phyloP scores from a whole-genome alignment of 1,140 invertebrate species.

The Reticulitermes speratus region DNA sequence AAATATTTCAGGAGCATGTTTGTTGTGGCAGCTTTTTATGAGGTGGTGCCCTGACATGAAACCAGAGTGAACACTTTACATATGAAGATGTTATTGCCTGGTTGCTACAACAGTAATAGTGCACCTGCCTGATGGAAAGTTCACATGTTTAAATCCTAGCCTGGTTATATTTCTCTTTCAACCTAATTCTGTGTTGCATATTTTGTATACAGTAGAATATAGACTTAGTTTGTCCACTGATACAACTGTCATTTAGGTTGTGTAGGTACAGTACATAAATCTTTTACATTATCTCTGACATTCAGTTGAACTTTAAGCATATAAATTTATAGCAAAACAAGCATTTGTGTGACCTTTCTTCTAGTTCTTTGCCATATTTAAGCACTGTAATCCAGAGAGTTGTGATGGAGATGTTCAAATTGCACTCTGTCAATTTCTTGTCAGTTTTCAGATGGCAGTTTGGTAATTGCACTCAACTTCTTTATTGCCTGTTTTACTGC shows the following conservation, averaged over 20 bases:
- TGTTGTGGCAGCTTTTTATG: neutral
- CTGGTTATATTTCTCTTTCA: too few species aligned
- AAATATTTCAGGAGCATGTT: neutral
- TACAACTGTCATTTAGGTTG: neutral
- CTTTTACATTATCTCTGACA: too few species aligned
- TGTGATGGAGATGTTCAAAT: too few species aligned
- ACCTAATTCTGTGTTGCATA: neutral
- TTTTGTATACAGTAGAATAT: neutral
- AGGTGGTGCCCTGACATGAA: neutral
- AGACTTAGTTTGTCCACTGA: neutral
- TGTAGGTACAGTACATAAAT: neutral
- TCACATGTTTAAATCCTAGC: neutral
- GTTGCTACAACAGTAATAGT: neutral
- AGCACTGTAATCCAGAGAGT: too few species aligned
- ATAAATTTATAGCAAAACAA: too few species aligned
- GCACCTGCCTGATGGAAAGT: slow-evolving; percentile 5
- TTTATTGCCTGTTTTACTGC: too few species aligned
- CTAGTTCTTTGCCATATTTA: too few species aligned
- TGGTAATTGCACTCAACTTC: too few species aligned
- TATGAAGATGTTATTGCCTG: neutral
- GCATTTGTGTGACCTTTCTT: too few species aligned
- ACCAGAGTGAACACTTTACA: neutral
- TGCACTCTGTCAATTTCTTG: too few species aligned
- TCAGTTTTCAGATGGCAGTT: too few species aligned
- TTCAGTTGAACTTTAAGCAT: too few species aligned